These are phyloP conservation scores for Aurelia aurita complex sp. Pacific DNA, from an alignment of 30 jellyfish, hydroid and myxozoan species.

Conservation along the genomic window DNA sequence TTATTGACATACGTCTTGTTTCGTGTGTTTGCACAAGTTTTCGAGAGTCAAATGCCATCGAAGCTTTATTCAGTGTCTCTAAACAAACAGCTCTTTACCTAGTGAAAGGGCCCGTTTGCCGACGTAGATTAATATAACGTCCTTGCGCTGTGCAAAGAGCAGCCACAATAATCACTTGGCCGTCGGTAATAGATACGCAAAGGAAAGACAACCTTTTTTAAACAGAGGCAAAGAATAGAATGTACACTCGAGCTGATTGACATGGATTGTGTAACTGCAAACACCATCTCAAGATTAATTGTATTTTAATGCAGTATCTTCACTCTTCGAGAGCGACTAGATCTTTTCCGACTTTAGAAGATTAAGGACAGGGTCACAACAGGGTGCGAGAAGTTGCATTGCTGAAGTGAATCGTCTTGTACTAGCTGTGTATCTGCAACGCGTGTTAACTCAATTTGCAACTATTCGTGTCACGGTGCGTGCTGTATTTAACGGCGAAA, in stretches of 20 bases:
- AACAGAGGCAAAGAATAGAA: slow-evolving; percentile 67
- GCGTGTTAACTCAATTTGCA: too few relatives aligned
- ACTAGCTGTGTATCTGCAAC: too few relatives aligned
- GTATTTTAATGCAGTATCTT: slow-evolving; percentile 78
- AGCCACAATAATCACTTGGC: slow-evolving; percentile 50
- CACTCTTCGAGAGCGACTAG: slow-evolving; percentile 71
- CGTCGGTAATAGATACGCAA: slow-evolving; percentile 83
- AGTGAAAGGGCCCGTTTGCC: slow-evolving; percentile 69
- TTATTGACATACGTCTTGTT: slow-evolving; percentile 52
- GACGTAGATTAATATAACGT: slow-evolving; percentile 64
- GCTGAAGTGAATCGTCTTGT: too few relatives aligned
- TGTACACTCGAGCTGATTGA: slow-evolving; percentile 84
- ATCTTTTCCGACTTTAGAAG: slow-evolving; percentile 68
- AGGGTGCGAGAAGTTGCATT: slow-evolving; percentile 32
- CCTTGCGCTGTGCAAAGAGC: slow-evolving; percentile 53
- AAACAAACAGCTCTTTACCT: slow-evolving; percentile 65
- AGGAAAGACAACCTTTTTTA: slow-evolving; percentile 75
- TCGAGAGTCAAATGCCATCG: slow-evolving; percentile 72
- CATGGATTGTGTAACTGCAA: slow-evolving; percentile 84
- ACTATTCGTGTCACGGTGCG: too few relatives aligned
- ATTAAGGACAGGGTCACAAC: slow-evolving; percentile 63
- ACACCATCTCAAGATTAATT: slow-evolving; percentile 81
- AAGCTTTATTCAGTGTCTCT: slow-evolving; percentile 73
- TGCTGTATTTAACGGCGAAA: too few relatives aligned
- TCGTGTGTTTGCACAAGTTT: slow-evolving; percentile 74